Evolutionary conservation across 2,113 vertebrate genomes (phyloP), one percentile per base, ranked within the genome.

Genomic region (Siniperca knerii): DNA sequence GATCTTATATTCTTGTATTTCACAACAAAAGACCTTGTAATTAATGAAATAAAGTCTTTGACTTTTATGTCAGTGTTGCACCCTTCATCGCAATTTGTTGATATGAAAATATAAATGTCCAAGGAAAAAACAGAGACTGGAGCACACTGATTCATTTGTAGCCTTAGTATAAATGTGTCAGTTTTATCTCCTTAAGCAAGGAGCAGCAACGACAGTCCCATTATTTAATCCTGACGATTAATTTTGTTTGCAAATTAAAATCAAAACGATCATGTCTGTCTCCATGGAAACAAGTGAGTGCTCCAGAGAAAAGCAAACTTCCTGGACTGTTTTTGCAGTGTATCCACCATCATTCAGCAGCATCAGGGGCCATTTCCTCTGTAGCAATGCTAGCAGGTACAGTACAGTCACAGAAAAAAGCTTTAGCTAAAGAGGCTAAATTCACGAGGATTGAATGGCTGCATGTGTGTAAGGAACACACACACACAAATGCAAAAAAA

Each of bases 221-320:
- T 75, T 67, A 57, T 66, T 25, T 60, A 61, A 71, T 3, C 33
- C 25, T 7, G 52, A 37, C 10, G 0, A 20, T 33, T 79, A 64
- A 65, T 70, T 75, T 77, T 77, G 58, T 81, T 80, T 82, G 69
- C 75, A 66, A 90, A 85, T 73, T 33, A 42, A 77, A 81, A 78
- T 66, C 55, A 44, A 79, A 83, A 73, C 5, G 1, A 76, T 55
- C 52, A 29, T 7, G 6, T 16, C 42, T 0, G 61, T 93, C 75
- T 67, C 87, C 87, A 90, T 88, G 87, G 90, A 85, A 91, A 93
- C 85, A 85, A 86, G 80, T 1, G 66, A 66, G 69, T 2, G 4
- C 78, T 74, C 20, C 11, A 35, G 23, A 82, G 61, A 70, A 29
- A 66, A 57, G 21, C 21, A 84, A 75, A 81, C 50, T 79, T 33